Evolutionary conservation across 2,113 vertebrate species (phyloP), one percentile per base, ranked within the genome.

Genomic region (Empidonax traillii): DNA sequence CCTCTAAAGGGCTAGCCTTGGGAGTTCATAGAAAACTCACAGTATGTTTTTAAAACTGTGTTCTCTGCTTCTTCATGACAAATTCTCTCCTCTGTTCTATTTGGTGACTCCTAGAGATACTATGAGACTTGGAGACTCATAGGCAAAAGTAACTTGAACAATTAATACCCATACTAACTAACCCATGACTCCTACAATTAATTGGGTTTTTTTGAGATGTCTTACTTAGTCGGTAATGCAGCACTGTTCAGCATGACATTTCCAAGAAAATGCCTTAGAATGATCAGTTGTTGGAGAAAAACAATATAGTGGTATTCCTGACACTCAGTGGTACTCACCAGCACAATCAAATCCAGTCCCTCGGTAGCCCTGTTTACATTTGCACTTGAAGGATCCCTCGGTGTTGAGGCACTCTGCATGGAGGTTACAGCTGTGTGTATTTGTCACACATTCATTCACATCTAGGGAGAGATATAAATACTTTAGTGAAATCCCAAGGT

Each of bases 351-450:
- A 98, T 47, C 99, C 99, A 68, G 82, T 99, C 94, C 99, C 99
- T 95, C 87, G 98, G 97, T 98, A 99, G 56, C 99, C 99, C 90
- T 98, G 97, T 89, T 99, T 99, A 95, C 99, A 99, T 95, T 95
- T 98, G 97, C 99, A 99, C 96, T 98, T 99, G 98, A 98, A 99
- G 75, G 99, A 99, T 62, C 99, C 99, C 37, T 96, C 95, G 3
- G 98, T 99, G 97, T 99, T 99, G 96, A 99, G 95, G 92, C 99
- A 99, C 53, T 98, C 98, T 84, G 99, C 99, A 2, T 99, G 98
- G 80, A 95, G 97, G 92, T 97, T 99, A 97, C 99, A 99, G 49
- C 96, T 97, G 83, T 99, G 98, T 68, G 94, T 98, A 59, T 96
- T 96, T 76, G 91, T 28, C 71, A 97, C 90, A 88, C 99, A 99